A percentile compares a stretch with the other conserved stretches of the same genome.
phyloP scores from a whole-genome alignment of 2,797 vertebrate species.

The Orientallactaga sibirica region DNA sequence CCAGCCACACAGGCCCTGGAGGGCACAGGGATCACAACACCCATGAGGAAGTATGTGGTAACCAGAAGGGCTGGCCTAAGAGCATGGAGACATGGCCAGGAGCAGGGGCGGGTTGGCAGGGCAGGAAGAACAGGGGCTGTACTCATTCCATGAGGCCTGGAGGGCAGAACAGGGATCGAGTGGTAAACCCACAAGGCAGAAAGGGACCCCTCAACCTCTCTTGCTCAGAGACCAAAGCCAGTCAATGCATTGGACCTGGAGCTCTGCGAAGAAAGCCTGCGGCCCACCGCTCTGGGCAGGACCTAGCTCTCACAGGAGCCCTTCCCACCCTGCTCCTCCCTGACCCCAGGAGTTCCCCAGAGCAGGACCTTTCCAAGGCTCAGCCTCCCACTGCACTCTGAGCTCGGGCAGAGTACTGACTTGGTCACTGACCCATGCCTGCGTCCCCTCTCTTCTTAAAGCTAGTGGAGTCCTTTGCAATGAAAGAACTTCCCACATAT shows the following conservation, averaged over 20 bases:
- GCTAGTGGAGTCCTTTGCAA: neutral
- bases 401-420: neutral
- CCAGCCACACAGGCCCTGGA: neutral
- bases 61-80: neutral
- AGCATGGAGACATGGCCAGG: no score
- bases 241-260: neutral
- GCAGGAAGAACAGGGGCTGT: neutral
- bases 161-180: neutral
- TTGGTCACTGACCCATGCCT: neutral
- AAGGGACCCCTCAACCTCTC: neutral
- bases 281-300: neutral
- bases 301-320: neutral
- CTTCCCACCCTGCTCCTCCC: neutral
- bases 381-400: neutral
- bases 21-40: neutral
- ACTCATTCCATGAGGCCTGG: neutral
- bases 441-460: neutral
- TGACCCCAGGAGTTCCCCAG: no score
- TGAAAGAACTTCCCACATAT: neutral
- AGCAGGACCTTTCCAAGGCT: neutral
- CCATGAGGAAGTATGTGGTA: neutral
- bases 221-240: neutral
- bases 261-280: neutral
- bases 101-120: neutral
- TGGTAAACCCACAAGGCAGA: neutral